Base-by-base conservation (phyloP, 2,797 vertebrate species). In the Gallinago nigripennis region DNA sequence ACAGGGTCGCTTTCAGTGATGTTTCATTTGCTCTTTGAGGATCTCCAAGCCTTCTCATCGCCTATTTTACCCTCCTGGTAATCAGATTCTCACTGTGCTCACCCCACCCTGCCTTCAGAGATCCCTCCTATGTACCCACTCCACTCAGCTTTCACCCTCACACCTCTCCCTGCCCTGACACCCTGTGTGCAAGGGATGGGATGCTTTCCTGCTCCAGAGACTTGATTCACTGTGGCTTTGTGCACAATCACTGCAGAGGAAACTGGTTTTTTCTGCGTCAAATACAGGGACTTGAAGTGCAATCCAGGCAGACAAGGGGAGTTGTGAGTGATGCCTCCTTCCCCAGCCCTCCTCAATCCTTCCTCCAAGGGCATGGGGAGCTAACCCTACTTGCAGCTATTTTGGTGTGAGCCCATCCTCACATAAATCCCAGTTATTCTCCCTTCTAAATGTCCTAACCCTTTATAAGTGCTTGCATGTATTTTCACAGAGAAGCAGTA, bases 161-260 rank as follows among this genome's bases (percentile, higher is more conserved):
- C 2, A 2, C 33, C 14, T 57, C 3, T 2, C 13, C 60, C 63
- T 89, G 35, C 28, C 25, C 53, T 54, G 31, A 1, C 16, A 24
- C 46, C 11, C 28, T 0, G 0, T 45, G 45, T 60, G 43, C 0
- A 0, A 81, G 13, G 60, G 28, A 35, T 0, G 0, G 21, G 45
- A 46, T 24, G 2, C 8, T 71, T 28, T 5, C 45, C 71, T 84
- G 11, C 60, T 73, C 35, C 0, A 3, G 13, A 54, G 28, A 35
- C 7, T 30, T 39, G 7, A 71, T 91, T 78, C 60, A 21, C 15
- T 35, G 30, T 30, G 45, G 28, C 17, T 73, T 65, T 2, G 0
- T 80, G 73, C 31, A 39, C 41, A 60, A 6, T 14, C 56, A 24
- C 56, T 82, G 63, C 31, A 60, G 70, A 70, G 23, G 16, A 92